Evolutionary conservation across 2,888 invertebrate species (phyloP).

Genomic region (Campoletis raptor): DNA sequence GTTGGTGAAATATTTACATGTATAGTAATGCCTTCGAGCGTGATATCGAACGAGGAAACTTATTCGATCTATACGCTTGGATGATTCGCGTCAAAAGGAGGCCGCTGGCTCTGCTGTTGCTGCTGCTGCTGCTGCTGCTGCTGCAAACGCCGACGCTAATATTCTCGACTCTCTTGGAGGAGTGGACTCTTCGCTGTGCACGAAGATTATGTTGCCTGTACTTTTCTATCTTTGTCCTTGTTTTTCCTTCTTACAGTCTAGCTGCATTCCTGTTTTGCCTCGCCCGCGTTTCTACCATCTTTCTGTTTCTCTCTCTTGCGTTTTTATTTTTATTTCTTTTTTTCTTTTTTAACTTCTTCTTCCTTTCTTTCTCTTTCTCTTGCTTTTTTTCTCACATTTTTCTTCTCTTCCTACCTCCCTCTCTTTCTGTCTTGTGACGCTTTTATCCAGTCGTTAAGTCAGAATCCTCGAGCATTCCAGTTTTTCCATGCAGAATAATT

Average conservation of each 20-base stretch:
- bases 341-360: neutral
- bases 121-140: conserved; percentile 15
- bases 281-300: conserved; percentile 58
- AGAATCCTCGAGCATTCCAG: conserved; percentile 36
- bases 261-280: conserved; percentile 65
- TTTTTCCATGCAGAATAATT: conserved; percentile 46
- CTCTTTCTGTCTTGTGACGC: conserved; percentile 26
- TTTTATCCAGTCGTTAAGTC: conserved; percentile 52
- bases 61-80: conserved; percentile 64
- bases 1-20: conserved; percentile 10
- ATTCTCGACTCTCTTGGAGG: conserved; percentile 41
- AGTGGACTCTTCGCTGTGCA: conserved; percentile 22
- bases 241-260: conserved; percentile 42
- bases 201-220: conserved; percentile 15
- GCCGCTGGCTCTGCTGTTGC: conserved; percentile 42
- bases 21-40: conserved; percentile 34
- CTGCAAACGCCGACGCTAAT: conserved; percentile 52
- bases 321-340: no score
- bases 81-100: conserved; percentile 65
- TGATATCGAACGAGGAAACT: conserved; percentile 68
- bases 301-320: neutral
- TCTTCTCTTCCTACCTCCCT: conserved; percentile 17
- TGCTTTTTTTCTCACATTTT: neutral
- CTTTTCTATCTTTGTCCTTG: conserved; percentile 13
- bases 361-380: neutral